Base-by-base conservation (phyloP, 2,888 invertebrate species). In the Unio pictorum region DNA sequence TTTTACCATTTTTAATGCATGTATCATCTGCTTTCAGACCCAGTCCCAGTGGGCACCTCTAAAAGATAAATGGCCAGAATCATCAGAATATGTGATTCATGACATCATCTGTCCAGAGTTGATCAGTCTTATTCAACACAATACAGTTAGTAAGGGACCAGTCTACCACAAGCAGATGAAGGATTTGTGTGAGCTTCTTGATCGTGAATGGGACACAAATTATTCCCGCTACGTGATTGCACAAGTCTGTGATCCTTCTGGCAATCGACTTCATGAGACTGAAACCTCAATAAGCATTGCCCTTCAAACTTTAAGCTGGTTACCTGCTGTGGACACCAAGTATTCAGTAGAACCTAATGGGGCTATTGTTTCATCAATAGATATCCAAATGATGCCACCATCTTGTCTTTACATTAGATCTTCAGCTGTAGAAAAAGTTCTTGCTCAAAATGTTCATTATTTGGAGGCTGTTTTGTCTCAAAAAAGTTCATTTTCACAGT, bases 31-130 rank as follows among this genome's bases (percentile, higher is more conserved):
- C 8, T 45, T 45, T 45, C 74, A 86, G 85, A 74, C 66, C 34
- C 67, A 72, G 20, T 75, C 80, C 7, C 76, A 78, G n/a, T 87
- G 86, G 86, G 75, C 74, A n/a, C 66, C 74, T 11, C 68, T 81
- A 58, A 76, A 74, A 57, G 73, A 74, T 4, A 54, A 75, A 20
- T 78, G 83, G 79, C 83, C 82, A 28, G 60, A 58, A 1, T 54
- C 69, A 17, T 68, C 72, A 8, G 66, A 73, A 5, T 83, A 80
- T 62, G 68, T 65, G 55, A 71, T 85, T n/a, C 57, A 69, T 8
- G 84, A 87, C 74, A 81, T 64, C 34, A 66, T 68, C 55, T 86
- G 86, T 73, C 73, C 79, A 55, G 85, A 87, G 74, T 78, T 87
- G 59, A 65, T 72, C 18, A 71, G 67, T 26, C 78, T 87, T 6